Evolutionary conservation across 2,797 vertebrate species (phyloP).

Genomic region (Anguilla obscura): DNA sequence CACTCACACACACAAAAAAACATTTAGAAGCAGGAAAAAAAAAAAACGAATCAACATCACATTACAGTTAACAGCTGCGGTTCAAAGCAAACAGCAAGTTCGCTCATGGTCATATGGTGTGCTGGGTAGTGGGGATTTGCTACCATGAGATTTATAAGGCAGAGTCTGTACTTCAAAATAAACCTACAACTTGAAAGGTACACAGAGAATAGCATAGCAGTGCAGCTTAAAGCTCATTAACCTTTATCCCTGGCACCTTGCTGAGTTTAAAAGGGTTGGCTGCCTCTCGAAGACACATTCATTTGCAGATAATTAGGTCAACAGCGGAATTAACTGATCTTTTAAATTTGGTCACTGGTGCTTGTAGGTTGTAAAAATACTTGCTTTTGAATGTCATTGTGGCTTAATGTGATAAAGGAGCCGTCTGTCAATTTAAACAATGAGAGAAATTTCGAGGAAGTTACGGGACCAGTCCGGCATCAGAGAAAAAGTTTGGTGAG

Average conservation of each 20-base stretch:
- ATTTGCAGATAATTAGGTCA: conserved; percentile 78
- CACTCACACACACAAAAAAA: conserved; percentile 18
- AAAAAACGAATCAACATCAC: conserved; percentile 50
- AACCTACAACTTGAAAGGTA: conserved; percentile 64
- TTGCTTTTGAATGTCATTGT: conserved; percentile 76
- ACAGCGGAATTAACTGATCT: conserved; percentile 76
- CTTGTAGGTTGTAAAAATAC: conserved; percentile 79
- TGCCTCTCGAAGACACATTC: conserved; percentile 75
- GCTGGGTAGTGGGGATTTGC: conserved; percentile 40
- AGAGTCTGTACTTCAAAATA: conserved; percentile 60
- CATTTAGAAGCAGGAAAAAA: conserved; percentile 42
- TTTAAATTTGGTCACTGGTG: conserved; percentile 81
- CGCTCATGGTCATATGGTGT: conserved; percentile 54
- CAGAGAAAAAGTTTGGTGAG: conserved; percentile 16
- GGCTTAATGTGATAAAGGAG: conserved; percentile 71
- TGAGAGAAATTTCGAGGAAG: conserved; percentile 58
- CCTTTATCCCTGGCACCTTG: conserved; percentile 73
- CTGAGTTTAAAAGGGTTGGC: conserved; percentile 76
- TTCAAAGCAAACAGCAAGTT: conserved; percentile 44
- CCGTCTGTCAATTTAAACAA: conserved; percentile 73
- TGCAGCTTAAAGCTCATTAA: conserved; percentile 82
- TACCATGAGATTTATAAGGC: conserved; percentile 52
- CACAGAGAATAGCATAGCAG: conserved; percentile 57
- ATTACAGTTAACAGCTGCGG: conserved; percentile 51
- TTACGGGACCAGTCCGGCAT: conserved; percentile 44